phyloP scores from a whole-genome alignment of 2,888 invertebrate species.

The Lasioglossum lativentre region DNA sequence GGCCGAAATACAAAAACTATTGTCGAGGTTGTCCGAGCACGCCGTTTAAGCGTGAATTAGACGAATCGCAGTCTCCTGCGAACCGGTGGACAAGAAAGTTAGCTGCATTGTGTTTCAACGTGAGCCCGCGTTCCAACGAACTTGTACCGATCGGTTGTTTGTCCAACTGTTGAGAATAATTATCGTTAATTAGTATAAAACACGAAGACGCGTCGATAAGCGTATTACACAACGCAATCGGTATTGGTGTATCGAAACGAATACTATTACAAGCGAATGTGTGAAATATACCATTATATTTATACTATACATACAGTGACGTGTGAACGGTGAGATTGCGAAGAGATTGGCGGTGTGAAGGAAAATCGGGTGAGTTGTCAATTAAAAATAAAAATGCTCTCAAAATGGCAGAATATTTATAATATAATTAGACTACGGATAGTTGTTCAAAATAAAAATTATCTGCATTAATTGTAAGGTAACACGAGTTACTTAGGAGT shows the following conservation, averaged over 20 bases:
- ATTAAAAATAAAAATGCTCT: background rate
- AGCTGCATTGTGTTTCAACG: constrained; percentile 27
- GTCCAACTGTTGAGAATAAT: background rate
- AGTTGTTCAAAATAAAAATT: background rate
- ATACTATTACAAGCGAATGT: background rate
- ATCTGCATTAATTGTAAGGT: too few species aligned
- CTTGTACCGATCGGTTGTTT: background rate
- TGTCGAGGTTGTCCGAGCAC: constrained; percentile 41
- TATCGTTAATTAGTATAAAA: background rate
- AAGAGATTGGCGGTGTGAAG: background rate
- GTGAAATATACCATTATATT: background rate
- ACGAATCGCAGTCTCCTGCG: constrained; percentile 45
- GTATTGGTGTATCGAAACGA: background rate
- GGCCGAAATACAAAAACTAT: constrained; percentile 46
- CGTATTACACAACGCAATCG: too few species aligned
- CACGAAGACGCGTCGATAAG: background rate
- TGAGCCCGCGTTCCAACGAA: background rate
- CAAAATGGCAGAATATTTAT: background rate
- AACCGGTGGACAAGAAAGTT: constrained; percentile 39
- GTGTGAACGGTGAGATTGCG: background rate
- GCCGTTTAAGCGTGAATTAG: constrained; percentile 34
- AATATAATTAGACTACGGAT: background rate
- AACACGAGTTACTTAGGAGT: too few species aligned
- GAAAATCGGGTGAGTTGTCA: background rate
- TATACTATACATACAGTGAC: background rate